Conservation (phyloP, 2,888 invertebrate genomes). For the Chloroclysta siterata region DNA sequence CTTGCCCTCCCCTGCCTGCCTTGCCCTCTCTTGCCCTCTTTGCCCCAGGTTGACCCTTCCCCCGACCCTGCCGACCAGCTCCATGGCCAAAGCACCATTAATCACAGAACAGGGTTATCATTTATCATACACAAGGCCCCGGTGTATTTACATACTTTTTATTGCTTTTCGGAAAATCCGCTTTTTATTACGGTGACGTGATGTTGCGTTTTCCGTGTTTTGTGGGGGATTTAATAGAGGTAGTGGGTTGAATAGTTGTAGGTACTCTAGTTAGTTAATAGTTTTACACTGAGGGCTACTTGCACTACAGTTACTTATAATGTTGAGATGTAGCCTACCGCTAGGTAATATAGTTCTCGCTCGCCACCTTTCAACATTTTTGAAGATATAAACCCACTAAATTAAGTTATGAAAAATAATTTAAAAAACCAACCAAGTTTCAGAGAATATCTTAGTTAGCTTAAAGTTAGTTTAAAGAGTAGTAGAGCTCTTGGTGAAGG, state of each 20-base stretch:
- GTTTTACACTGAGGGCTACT: no score
- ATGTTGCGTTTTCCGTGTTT: conserved; percentile 44
- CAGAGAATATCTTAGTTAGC: no score
- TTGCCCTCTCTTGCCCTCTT: not conserved
- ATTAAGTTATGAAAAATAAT: no score
- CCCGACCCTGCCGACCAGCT: conserved; percentile 26
- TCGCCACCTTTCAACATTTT: no score
- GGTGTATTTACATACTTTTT: conserved; percentile 60
- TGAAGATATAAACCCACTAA: no score
- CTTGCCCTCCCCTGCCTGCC: no score
- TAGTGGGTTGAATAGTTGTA: not conserved
- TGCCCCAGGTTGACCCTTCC: conserved; percentile 4
- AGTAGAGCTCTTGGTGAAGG: no score
- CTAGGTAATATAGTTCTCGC: no score
- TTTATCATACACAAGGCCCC: conserved; percentile 58
- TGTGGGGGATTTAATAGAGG: not conserved
- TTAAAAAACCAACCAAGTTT: no score
- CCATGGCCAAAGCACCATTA: conserved; percentile 46
- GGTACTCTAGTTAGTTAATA: not conserved
- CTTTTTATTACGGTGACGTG: conserved; percentile 54
- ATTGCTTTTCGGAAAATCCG: conserved; percentile 47
- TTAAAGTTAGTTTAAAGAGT: no score
- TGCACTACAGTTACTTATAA: no score
- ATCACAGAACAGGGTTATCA: conserved; percentile 48
- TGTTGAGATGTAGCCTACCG: no score